Evolutionary conservation across 2,797 vertebrate species (phyloP), one percentile per base, ranked within the genome.

Genomic region (Smutsia gigantea): DNA sequence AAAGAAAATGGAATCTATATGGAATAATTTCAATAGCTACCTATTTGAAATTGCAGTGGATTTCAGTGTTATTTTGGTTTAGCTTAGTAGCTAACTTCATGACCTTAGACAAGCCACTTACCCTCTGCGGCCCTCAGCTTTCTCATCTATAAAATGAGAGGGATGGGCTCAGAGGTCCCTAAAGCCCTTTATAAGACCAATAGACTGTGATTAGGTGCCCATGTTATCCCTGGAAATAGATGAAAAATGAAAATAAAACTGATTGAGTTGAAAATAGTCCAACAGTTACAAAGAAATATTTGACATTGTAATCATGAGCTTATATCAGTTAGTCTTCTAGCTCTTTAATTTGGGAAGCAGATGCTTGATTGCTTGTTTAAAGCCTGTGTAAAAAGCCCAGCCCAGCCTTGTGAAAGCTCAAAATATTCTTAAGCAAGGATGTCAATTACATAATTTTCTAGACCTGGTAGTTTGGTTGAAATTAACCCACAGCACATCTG

Each of bases 261-360:
- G 74, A 96, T 87, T 94, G 82, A 82, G 14, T 94, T 97, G 93
- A 96, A 97, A 96, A 94, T 85, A 79, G 12, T 79, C 88, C 96
- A 96, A 64, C 18, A 66, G 39, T 95, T 93, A 93, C 75, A 96
- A 95, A 95, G 75, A 97, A 94, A 93, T 96, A 95, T 90, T 96
- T 97, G 79, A 94, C 84, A 94, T n/a, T 94, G 23, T 94, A 91
- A 95, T 96, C 61, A 96, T 93, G 71, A 91, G 64, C 83, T 77
- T 68, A 51, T 15, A 93, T 95, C 53, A n/a, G 29, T 97, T 79
- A 87, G 55, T 78, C 53, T 96, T 97, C 93, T 77, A 66, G 63
- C 57, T 97, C n/a, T 97, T 97, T 93, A 97, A 97, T 97, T 97
- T 96, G 69, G 63, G 87, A 95, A 97, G 42, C 95, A 97, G 95